Percentiles rank a stretch among this genome's conserved stretches.
These are phyloP conservation scores for Mesocricetus auratus DNA, from an alignment of 2,113 vertebrate genomes.

Conservation along the genomic window DNA sequence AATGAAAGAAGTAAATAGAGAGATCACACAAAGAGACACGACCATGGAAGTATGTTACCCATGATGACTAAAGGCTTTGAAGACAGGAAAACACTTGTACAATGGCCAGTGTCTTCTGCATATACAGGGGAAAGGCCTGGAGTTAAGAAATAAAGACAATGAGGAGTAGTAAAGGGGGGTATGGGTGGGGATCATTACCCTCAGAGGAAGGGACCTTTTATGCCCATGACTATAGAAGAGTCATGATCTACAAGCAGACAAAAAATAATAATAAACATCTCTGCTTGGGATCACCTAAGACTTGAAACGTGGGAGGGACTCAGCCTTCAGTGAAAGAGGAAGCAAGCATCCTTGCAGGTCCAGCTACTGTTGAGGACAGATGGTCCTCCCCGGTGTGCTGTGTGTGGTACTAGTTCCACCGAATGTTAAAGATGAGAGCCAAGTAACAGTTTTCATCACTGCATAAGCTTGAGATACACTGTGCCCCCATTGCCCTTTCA, in stretches of 20 bases:
- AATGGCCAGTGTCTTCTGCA: conserved; percentile 23
- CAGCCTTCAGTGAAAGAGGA: neutral
- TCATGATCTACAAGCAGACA: neutral
- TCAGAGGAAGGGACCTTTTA: conserved; percentile 38
- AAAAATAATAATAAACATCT: neutral
- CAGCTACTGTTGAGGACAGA: neutral
- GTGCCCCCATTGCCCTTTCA: neutral
- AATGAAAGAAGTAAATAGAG: neutral
- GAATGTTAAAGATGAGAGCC: neutral
- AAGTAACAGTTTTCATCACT: neutral
- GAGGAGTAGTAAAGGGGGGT: neutral
- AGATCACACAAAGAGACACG: neutral
- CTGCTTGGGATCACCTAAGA: neutral
- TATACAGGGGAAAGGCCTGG: neutral
- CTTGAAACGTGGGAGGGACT: neutral
- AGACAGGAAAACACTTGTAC: neutral
- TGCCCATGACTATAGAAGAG: neutral
- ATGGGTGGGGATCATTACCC: neutral
- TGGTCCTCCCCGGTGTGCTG: neutral
- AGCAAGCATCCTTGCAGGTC: neutral
- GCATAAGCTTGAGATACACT: neutral
- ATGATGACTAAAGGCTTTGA: neutral
- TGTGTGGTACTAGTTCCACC: neutral
- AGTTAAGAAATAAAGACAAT: conserved; percentile 49
- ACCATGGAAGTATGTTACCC: neutral